Percentiles rank a stretch among this genome's conserved stretches.
Conservation (phyloP, 2,888 invertebrate species). For the Orthosia cruda region DNA sequence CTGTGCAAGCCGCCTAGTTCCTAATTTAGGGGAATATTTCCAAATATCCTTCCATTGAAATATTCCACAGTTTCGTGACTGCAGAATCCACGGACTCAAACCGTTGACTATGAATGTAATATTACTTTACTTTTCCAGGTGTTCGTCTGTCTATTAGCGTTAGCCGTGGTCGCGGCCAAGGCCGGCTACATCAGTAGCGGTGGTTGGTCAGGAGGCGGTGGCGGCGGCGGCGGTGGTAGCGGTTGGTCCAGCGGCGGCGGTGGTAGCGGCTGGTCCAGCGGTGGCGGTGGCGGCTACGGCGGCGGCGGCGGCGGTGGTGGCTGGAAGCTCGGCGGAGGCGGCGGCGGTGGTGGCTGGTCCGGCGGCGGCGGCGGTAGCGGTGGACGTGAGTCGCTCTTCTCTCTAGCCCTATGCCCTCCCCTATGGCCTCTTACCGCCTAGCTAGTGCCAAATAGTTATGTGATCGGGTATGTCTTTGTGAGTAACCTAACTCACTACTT, state of each 20-base stretch:
- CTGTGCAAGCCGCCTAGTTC: background rate
- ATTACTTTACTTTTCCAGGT: constrained; percentile 75
- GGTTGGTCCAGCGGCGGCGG: constrained; percentile 78
- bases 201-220: constrained; percentile 77
- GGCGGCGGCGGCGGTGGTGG: constrained; percentile 82
- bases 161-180: constrained; percentile 81
- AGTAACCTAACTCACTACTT: background rate
- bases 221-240: constrained; percentile 76
- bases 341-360: constrained; percentile 62
- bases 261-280: constrained; percentile 64
- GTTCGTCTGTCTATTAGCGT: constrained; percentile 87
- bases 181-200: constrained; percentile 84
- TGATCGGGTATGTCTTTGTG: background rate
- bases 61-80: constrained; percentile 12
- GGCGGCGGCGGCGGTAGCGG: constrained; percentile 71
- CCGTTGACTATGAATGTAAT: constrained; percentile 8
- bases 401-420: too few relatives aligned
- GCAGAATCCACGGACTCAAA: background rate
- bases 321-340: constrained; percentile 70
- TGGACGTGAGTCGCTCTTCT: constrained; percentile 47
- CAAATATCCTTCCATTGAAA: too few relatives aligned
- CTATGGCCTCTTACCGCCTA: background rate
- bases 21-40: background rate
- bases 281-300: constrained; percentile 74
- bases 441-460: background rate